Conservation (phyloP, 1,140 invertebrate species). For the Bombyx mori region ASM3026992v2 NC_085133.1:1070501-1071000, state of each 20-base stretch:
- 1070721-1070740: constrained; percentile 46
- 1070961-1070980: too few species aligned
- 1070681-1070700: constrained; percentile 42
- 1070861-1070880: too few species aligned
- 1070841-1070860: too few species aligned
- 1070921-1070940: too few species aligned
- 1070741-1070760: constrained; percentile 19
- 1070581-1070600: constrained; percentile 23
- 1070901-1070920: too few species aligned
- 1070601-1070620: constrained; percentile 38
- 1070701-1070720: constrained; percentile 30
- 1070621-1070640: constrained; percentile 47
- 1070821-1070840: too few species aligned
- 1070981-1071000: too few species aligned
- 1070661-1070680: constrained; percentile 49
- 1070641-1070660: constrained; percentile 18
- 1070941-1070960: too few species aligned
- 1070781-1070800: constrained; percentile 52
- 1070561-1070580: constrained; percentile 35
- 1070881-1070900: too few species aligned
- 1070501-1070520: too few species aligned
- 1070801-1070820: constrained; percentile 27
- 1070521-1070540: neutral
- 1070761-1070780: constrained; percentile 28
- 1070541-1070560: constrained; percentile 29